These are phyloP conservation scores for Peromyscus melanophrys DNA, from an alignment of 2,797 vertebrate species.

Conservation along the genomic window DNA sequence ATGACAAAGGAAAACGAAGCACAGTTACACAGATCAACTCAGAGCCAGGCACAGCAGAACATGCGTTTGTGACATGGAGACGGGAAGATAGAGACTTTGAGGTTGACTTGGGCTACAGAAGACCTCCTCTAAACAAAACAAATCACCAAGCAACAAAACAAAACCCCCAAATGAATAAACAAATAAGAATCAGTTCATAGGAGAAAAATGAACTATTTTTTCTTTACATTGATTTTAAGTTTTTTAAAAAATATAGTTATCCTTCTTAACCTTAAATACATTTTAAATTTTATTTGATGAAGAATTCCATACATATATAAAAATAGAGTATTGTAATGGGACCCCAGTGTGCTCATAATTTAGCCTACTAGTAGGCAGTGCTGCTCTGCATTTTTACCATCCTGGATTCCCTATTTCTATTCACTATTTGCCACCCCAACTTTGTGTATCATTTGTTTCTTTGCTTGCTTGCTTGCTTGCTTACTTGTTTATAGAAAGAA, in stretches of 20 bases:
- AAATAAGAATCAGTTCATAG: background rate
- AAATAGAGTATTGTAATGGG: background rate
- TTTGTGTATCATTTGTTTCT: background rate
- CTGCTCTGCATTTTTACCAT: background rate
- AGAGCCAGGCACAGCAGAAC: background rate
- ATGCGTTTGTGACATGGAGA: background rate
- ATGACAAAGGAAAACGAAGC: background rate
- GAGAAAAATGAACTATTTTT: background rate
- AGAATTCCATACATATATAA: background rate
- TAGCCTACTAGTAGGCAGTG: background rate
- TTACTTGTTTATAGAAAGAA: background rate
- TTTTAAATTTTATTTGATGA: conserved; percentile 20
- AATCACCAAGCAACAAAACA: background rate
- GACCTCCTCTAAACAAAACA: background rate
- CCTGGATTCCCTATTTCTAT: background rate
- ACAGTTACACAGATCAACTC: background rate
- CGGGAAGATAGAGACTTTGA: background rate
- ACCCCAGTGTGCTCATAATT: background rate
- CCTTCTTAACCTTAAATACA: background rate
- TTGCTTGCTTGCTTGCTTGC: background rate
- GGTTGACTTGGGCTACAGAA: background rate
- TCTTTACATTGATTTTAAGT: background rate
- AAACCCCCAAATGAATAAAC: background rate
- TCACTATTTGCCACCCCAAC: background rate
- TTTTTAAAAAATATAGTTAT: background rate